phyloP scores from a whole-genome alignment of 1,140 invertebrate species.

The Nephotettix cincticeps region DNA sequence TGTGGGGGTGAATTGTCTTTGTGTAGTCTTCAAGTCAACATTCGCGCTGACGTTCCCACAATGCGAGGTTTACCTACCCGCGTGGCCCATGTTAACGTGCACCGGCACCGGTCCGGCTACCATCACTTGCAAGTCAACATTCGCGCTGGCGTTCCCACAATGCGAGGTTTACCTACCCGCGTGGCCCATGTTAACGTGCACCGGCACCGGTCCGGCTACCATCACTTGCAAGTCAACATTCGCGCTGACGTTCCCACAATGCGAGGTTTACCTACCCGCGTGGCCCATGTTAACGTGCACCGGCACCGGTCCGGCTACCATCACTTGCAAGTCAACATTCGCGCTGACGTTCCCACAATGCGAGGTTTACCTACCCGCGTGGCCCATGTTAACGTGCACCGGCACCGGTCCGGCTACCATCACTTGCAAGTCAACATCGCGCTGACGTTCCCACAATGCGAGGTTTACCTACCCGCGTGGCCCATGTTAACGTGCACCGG shows the following conservation, averaged over 20 bases:
- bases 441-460: neutral
- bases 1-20: slow-evolving; percentile 1
- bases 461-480: neutral
- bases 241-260: neutral
- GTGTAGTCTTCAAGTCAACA: slow-evolving; percentile 4
- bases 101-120: too few species aligned
- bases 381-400: too few species aligned
- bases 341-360: neutral
- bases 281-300: too few species aligned
- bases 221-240: slow-evolving; percentile 6
- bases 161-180: neutral
- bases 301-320: too few species aligned
- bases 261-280: neutral
- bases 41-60: neutral
- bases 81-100: too few species aligned
- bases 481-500: too few species aligned
- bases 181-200: too few species aligned
- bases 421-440: too few species aligned
- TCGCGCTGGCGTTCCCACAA: neutral
- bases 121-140: slow-evolving; percentile 10
- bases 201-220: too few species aligned
- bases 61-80: neutral
- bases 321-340: slow-evolving; percentile 2
- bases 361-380: neutral
- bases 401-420: too few species aligned